Conservation (phyloP, 2,888 invertebrate genomes). For the Cheilosia vernalis region DNA sequence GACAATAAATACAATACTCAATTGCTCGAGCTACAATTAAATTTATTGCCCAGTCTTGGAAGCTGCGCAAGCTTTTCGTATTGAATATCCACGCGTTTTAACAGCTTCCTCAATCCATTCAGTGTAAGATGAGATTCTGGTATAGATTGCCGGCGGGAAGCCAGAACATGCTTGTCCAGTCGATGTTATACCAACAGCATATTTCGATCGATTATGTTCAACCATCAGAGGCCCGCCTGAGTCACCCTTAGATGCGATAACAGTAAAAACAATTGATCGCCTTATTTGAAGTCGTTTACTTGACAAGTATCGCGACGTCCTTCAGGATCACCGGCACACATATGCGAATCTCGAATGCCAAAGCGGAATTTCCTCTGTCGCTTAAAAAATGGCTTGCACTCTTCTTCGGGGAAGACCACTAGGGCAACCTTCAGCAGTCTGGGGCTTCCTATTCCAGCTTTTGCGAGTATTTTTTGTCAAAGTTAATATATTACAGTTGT, state of each 20-base stretch:
- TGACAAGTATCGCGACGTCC: constrained; percentile 76
- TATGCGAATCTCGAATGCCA: constrained; percentile 77
- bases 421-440: constrained; percentile 19
- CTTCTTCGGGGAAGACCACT: constrained; percentile 1
- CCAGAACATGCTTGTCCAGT: constrained; percentile 72
- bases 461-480: neutral
- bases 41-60: neutral
- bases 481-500: neutral
- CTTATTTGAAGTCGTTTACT: constrained; percentile 9
- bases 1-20: too few relatives aligned
- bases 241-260: constrained; percentile 76
- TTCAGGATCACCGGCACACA: constrained; percentile 78
- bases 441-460: constrained; percentile 10
- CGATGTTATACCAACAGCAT: constrained; percentile 75
- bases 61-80: constrained; percentile 5
- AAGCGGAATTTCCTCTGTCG: constrained; percentile 28
- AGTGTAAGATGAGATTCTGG: constrained; percentile 56
- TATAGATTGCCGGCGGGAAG: constrained; percentile 64
- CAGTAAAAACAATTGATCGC: neutral
- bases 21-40: neutral
- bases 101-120: constrained; percentile 64
- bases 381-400: constrained; percentile 22
- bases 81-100: constrained; percentile 3
- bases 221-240: constrained; percentile 75
- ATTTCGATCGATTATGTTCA: constrained; percentile 20